Conservation (phyloP, 2,888 invertebrate genomes). For the Ochropacha duplaris region DNA sequence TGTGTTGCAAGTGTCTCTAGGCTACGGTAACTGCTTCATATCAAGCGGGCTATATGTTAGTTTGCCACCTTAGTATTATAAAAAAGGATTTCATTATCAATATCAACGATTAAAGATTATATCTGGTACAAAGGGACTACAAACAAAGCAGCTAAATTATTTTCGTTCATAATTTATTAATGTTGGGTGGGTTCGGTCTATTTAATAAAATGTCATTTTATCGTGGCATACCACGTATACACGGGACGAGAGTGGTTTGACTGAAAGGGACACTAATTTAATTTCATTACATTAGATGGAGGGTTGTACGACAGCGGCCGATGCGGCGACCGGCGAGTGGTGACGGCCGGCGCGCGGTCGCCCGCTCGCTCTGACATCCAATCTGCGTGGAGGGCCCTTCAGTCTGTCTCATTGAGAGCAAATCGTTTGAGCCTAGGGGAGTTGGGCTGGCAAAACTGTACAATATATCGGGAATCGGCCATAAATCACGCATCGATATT, state of each 20-base stretch:
- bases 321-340: slow-evolving; percentile 37
- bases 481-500: neutral
- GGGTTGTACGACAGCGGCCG: slow-evolving; percentile 35
- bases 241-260: slow-evolving; percentile 30
- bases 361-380: slow-evolving; percentile 60
- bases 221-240: slow-evolving; percentile 7
- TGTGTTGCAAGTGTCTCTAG: no score
- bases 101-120: neutral
- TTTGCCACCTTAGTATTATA: no score
- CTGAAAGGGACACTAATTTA: slow-evolving; percentile 57
- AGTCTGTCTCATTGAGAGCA: slow-evolving; percentile 67
- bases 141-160: neutral
- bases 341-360: slow-evolving; percentile 27
- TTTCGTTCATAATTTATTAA: neutral
- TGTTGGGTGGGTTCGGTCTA: neutral
- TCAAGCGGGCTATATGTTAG: no score
- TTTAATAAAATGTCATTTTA: neutral
- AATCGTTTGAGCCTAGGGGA: slow-evolving; percentile 51
- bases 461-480: neutral
- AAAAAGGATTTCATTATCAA: neutral
- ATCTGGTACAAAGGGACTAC: neutral
- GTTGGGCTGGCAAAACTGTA: slow-evolving; percentile 3
- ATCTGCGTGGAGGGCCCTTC: slow-evolving; percentile 66
- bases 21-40: no score
- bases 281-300: slow-evolving; percentile 58